Percentiles rank a stretch among this genome's conserved stretches.
These are phyloP conservation scores for Ceuthmochares aereus DNA, from an alignment of 2,113 vertebrate species.

Conservation along the genomic window DNA sequence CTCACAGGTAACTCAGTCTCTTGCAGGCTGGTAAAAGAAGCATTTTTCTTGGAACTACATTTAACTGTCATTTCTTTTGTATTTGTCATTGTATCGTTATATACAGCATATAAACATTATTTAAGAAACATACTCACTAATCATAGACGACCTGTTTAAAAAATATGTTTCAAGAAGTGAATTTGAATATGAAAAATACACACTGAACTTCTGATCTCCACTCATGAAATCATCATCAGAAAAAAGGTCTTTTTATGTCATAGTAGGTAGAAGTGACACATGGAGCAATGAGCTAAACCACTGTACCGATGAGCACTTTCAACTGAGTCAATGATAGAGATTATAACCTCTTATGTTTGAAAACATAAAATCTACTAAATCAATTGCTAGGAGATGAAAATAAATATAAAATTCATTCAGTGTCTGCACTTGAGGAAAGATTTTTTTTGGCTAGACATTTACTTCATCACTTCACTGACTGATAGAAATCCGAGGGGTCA, in stretches of 20 bases:
- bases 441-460: not conserved
- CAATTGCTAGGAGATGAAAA: not conserved
- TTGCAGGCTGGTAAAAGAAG: not conserved
- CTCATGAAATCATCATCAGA: not conserved
- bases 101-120: not conserved
- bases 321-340: not conserved
- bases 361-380: not conserved
- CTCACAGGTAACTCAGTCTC: not conserved
- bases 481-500: not conserved
- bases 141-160: not conserved
- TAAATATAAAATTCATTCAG: not conserved
- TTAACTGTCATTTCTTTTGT: not conserved
- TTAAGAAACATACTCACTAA: not conserved
- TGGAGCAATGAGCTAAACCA: not conserved
- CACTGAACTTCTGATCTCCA: not conserved
- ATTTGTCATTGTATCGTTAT: not conserved
- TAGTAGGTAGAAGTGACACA: not conserved
- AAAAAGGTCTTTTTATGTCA: not conserved
- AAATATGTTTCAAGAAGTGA: not conserved
- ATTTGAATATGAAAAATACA: conserved; percentile 24
- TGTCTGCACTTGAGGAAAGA: not conserved
- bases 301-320: not conserved
- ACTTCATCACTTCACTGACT: not conserved
- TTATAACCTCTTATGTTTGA: not conserved
- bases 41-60: not conserved